These are phyloP conservation scores for Chitala chitala DNA, from an alignment of 2,113 vertebrate species.

Conservation along the genomic window DNA sequence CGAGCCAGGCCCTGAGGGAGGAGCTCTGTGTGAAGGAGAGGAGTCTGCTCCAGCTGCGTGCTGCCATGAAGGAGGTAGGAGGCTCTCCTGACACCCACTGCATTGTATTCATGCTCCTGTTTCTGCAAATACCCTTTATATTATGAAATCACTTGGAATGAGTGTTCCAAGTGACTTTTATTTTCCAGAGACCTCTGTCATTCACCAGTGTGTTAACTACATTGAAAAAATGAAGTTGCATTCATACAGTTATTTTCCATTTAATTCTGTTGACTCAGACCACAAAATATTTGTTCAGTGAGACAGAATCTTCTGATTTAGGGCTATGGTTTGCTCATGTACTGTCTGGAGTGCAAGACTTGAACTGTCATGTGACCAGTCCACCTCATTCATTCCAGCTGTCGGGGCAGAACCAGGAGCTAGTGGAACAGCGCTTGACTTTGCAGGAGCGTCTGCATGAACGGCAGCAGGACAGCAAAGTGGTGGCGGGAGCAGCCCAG, in stretches of 20 bases:
- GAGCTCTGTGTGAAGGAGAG: slow-evolving; percentile 75
- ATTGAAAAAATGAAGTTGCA: too few relatives aligned
- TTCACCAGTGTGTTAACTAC: too few relatives aligned
- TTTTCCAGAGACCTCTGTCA: too few relatives aligned
- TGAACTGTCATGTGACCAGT: neutral
- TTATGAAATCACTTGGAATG: neutral
- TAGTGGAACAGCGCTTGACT: slow-evolving; percentile 88
- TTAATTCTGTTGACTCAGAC: too few relatives aligned
- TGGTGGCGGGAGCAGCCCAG: slow-evolving; percentile 49
- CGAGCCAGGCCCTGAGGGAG: slow-evolving; percentile 77
- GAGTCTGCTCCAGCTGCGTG: slow-evolving; percentile 71
- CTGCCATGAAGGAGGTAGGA: slow-evolving; percentile 85
- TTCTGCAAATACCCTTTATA: neutral
- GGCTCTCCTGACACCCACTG: neutral
- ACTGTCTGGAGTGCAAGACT: neutral
- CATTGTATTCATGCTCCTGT: too few relatives aligned
- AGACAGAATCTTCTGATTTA: too few relatives aligned
- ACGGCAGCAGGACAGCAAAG: slow-evolving; percentile 50
- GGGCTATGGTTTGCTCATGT: too few relatives aligned
- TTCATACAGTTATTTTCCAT: too few relatives aligned
- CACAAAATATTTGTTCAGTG: too few relatives aligned
- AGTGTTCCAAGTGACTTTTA: neutral
- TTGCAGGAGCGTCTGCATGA: slow-evolving; percentile 79
- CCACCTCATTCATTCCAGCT: slow-evolving; percentile 61
- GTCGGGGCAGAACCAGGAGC: slow-evolving; percentile 87